These are phyloP conservation scores for Drosophila pallidifrons DNA, from an alignment of 1,140 invertebrate species.

Conservation along the genomic window DNA sequence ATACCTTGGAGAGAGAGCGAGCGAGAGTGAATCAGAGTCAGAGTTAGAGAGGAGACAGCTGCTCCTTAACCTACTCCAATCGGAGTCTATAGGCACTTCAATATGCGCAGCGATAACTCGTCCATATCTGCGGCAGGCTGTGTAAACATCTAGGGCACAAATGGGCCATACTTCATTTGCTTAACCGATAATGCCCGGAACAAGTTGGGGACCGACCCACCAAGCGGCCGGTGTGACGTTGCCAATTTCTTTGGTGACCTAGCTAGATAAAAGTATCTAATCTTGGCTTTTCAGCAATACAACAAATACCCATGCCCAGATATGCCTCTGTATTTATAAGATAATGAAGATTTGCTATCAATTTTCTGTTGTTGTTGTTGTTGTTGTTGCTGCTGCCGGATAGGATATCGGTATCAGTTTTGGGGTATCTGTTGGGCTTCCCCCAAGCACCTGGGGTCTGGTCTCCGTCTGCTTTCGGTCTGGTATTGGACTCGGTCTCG, in stretches of 20 bases:
- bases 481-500: slow-evolving; percentile 19
- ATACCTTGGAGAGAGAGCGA: background rate
- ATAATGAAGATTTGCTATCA: slow-evolving; percentile 85
- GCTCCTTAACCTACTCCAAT: slow-evolving; percentile 67
- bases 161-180: slow-evolving; percentile 56
- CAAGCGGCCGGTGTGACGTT: slow-evolving; percentile 55
- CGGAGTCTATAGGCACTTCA: slow-evolving; percentile 16
- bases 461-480: background rate
- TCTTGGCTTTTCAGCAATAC: slow-evolving; percentile 83
- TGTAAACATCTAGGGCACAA: slow-evolving; percentile 43
- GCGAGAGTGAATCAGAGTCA: background rate
- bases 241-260: slow-evolving; percentile 81
- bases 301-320: slow-evolving; percentile 35
- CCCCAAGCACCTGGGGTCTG: slow-evolving; percentile 37
- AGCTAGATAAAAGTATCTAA: slow-evolving; percentile 85
- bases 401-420: slow-evolving; percentile 74
- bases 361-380: slow-evolving; percentile 54
- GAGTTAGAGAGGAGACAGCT: background rate
- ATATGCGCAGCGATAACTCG: slow-evolving; percentile 30
- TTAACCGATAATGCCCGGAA: slow-evolving; percentile 70
- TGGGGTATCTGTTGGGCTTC: slow-evolving; percentile 41
- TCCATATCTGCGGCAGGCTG: slow-evolving; percentile 40
- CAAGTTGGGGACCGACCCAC: background rate
- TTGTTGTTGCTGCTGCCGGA: slow-evolving; percentile 58
- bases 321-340: slow-evolving; percentile 78